A percentile compares a stretch with the other conserved stretches of the same genome.
Evolutionary conservation across 2,113 vertebrate genomes (phyloP).

Genomic region (Gymnorhina tibicen): DNA sequence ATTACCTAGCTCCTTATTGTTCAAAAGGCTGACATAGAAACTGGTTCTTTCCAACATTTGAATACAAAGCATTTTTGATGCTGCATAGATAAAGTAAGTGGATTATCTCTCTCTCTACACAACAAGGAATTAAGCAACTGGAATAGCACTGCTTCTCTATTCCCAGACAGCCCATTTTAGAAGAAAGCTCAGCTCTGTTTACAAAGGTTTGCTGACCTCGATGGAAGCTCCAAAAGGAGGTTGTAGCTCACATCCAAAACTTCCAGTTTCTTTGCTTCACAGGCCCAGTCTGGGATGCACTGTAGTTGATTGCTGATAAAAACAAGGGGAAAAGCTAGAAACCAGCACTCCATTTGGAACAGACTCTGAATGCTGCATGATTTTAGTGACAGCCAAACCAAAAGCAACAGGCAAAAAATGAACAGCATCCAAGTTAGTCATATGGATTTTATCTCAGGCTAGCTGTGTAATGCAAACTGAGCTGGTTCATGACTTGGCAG

Average conservation of each 20-base stretch:
- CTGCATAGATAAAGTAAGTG: neutral
- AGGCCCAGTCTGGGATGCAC: constrained; percentile 90
- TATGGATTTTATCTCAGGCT: neutral
- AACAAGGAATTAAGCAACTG: neutral
- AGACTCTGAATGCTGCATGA: neutral
- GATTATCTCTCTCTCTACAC: neutral
- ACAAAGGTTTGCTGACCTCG: constrained; percentile 74
- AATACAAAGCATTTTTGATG: neutral
- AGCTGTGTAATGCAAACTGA: neutral
- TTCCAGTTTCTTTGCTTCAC: constrained; percentile 93
- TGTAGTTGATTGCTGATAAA: constrained; percentile 87
- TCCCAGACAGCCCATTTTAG: neutral
- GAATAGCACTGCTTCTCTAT: neutral
- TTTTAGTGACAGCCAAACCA: neutral
- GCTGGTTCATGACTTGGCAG: neutral
- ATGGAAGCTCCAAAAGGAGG: constrained; percentile 84
- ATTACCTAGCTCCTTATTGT: neutral
- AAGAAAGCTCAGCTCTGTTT: neutral
- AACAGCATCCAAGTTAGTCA: neutral
- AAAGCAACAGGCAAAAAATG: neutral
- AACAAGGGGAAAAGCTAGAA: neutral
- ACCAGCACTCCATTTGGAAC: neutral
- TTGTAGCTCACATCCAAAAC: constrained; percentile 88
- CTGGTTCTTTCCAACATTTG: neutral
- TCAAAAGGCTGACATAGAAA: neutral